phyloP scores from a whole-genome alignment of 2,888 invertebrate genomes.

The Drosophila helvetica region DNA sequence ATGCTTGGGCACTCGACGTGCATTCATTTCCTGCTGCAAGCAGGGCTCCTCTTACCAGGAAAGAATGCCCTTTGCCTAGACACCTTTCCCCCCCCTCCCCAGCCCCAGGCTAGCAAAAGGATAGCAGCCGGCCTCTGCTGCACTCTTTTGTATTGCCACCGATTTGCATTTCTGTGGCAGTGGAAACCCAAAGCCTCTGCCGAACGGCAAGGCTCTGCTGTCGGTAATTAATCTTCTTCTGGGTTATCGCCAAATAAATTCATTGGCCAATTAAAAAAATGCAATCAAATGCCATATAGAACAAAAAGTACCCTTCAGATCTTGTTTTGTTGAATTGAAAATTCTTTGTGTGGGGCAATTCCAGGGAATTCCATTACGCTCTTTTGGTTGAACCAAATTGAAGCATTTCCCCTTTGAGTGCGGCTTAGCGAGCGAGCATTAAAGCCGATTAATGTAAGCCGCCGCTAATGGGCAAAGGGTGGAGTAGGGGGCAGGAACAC shows the following conservation, averaged over 20 bases:
- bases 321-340: too few relatives aligned
- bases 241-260: conserved; percentile 23
- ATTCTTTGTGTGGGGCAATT: not conserved
- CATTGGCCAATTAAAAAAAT: conserved; percentile 39
- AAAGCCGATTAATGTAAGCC: conserved; percentile 44
- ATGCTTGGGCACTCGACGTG: conserved; percentile 32
- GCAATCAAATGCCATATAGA: not conserved
- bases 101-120: not conserved
- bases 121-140: not conserved
- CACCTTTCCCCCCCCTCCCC: conserved; percentile 12
- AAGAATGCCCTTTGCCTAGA: conserved; percentile 10
- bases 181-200: conserved; percentile 15
- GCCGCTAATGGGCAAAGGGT: conserved; percentile 38
- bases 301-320: too few relatives aligned
- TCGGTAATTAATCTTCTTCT: conserved; percentile 19
- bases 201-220: too few relatives aligned
- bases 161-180: conserved; percentile 22
- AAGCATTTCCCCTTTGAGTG: conserved; percentile 19
- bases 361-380: not conserved
- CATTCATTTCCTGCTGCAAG: conserved; percentile 44
- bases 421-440: conserved; percentile 28
- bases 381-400: conserved; percentile 8
- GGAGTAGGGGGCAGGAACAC: not conserved
- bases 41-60: not conserved
- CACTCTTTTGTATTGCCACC: not conserved